Evolutionary conservation across 2,888 invertebrate genomes (phyloP), one percentile per base, ranked within the genome.

Genomic region (Tromatobia lineatoria): DNA sequence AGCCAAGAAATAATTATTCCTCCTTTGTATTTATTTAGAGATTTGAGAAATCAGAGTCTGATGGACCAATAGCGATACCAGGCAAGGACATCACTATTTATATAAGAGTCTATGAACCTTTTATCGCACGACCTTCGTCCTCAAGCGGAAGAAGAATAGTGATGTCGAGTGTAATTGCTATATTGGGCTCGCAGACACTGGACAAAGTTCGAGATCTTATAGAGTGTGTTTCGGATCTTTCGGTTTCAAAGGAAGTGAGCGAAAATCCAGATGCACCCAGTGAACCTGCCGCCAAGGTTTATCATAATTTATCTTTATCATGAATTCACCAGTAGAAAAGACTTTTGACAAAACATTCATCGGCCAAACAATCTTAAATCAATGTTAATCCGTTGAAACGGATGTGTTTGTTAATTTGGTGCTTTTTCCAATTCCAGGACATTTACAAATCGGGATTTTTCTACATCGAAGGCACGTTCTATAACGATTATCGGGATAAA

Each of bases 401-500:
- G 15, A n/a, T n/a, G n/a, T n/a, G n/a, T n/a, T n/a, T n/a, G 3
- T 50, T 50, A 0, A 61, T 38, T 15, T n/a, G 34, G 18, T 61
- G 7, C 0, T 7, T n/a, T 18, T 34, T 64, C 8, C 20, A 18
- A 18, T 64, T 64, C 42, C 89, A 96, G 96, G 95, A 95, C 83
- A 89, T 95, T 23, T 97, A 95, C 91, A 96, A 95, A 82, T 96
- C 97, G 0, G 96, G 96, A 1, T 97, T 96, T 92, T 96, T 98
- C 88, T 98, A 96, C 90, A 97, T 98, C 76, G 96, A 97, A 86
- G 95, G 96, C 85, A 96, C 95, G 0, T 97, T 98, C 92, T 98
- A 97, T 92, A 96, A 97, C 91, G 98, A 98, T 91, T 94, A 94
- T 87, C 94, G 97, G 1, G 92, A 95, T 88, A 90, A 94, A 2